Evolutionary conservation across 2,797 vertebrate species (phyloP), one percentile per base, ranked within the genome.

Genomic region (Periparus ater): DNA sequence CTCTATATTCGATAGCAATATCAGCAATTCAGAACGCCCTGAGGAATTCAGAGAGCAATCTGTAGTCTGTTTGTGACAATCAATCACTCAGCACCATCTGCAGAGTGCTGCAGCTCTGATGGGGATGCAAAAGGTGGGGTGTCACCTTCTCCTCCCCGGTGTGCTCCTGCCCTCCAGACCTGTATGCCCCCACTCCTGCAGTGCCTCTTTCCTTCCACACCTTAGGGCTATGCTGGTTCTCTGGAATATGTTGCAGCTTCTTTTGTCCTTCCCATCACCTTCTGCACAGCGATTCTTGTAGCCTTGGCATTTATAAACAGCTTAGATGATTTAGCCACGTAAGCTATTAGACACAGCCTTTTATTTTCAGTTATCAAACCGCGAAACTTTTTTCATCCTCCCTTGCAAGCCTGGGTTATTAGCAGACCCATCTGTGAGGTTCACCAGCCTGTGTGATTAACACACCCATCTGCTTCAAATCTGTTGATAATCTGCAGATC

Each of bases 361-460:
- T 89, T 91, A 87, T 88, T 91, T 89, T 53, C 76, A 45, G 58
- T 78, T 76, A 91, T 86, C 73, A 95, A 75, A 66, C 54, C 51
- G 48, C 27, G 70, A 54, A 89, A 91, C 73, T 89, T 78, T 57
- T 21, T 86, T 81, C 14, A 60, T 88, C 55, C 40, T 84, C 62
- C 63, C 55, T 90, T 78, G 16, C n/a, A 90, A 88, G 88, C 8
- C 72, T 81, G 58, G 30, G 29, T 76, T 93, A 61, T 86, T 91
- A 86, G 51, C 80, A 81, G 48, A 48, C 40, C 67, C 90, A 81
- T 93, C 85, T 84, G 76, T 63, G 75, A 88, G 65, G 34, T 77
- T 68, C 11, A 12, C 53, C 84, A 93, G 75, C 26, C 85, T 87
- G 53, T 76, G 51, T 73, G 90, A 90, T 94, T 70, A 92, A 63